A percentile compares a stretch with the other conserved stretches of the same genome.
Evolutionary conservation across 2,888 invertebrate species (phyloP).

Genomic region (Lissonota sp.): DNA sequence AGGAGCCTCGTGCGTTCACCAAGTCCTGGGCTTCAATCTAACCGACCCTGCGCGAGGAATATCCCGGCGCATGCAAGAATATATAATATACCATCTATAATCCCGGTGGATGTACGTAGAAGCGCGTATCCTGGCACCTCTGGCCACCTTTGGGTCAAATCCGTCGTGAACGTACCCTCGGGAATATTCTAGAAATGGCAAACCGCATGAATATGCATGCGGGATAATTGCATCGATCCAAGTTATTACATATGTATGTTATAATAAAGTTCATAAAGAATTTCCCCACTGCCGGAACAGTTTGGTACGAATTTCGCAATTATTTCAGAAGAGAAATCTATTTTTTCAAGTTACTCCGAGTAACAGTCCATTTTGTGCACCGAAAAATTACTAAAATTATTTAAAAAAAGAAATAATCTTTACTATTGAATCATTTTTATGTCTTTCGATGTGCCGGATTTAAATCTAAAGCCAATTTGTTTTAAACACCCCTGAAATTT

Average conservation of each 20-base stretch:
- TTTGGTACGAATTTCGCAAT: conserved; percentile 4
- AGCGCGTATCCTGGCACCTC: conserved; percentile 49
- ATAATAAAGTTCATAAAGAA: conserved; percentile 44
- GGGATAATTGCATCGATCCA: conserved; percentile 48
- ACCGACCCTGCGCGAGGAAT: conserved; percentile 43
- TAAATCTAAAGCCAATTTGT: no score
- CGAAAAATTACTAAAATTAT: no score
- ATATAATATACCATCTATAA: not conserved
- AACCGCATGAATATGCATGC: conserved; percentile 19
- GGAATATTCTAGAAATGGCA: conserved; percentile 39
- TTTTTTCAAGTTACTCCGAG: no score
- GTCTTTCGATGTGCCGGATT: no score
- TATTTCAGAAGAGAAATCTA: no score
- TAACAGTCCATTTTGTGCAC: no score
- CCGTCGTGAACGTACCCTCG: conserved; percentile 52
- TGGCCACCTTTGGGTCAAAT: conserved; percentile 44
- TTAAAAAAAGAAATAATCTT: no score
- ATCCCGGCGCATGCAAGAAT: conserved; percentile 1
- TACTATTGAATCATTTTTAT: no score
- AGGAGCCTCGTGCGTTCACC: conserved; percentile 49
- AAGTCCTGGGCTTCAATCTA: conserved; percentile 63
- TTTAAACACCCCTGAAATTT: no score
- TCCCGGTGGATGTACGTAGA: no score
- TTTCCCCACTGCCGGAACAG: conserved; percentile 16
- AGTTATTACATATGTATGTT: conserved; percentile 45